Base-by-base conservation (phyloP, 2,113 vertebrate species). In the Microtus ochrogaster region DNA sequence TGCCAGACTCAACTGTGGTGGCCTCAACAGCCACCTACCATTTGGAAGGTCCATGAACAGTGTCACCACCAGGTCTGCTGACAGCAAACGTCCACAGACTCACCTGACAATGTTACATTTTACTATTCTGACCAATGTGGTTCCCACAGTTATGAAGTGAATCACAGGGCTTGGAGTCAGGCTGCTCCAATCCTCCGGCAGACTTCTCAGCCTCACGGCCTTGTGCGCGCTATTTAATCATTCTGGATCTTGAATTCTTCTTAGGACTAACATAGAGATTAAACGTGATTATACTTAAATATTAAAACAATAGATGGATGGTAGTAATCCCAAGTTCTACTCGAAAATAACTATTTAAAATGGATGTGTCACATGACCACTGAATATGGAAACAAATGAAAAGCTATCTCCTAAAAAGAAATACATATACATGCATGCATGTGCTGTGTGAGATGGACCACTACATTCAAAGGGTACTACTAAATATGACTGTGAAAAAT, bases 401-500 rank as follows among this genome's bases (percentile, higher is more conserved):
- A n/a, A 68, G 4, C 33, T 10, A n/a, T 2, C 68, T 79, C 36
- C 74, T 90, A 30, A 90, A 78, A 78, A 39, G 33, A 90, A 28
- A 61, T 21, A 58, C 17, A 63, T 6, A 92, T 19, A 49, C 9
- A 24, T 11, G 52, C 24, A 30, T 24, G 1, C 9, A 10, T 9
- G 30, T 33, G n/a, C 52, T n/a, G 9, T 63, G 30, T 81, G 92
- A 96, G 93, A 82, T 39, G 83, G 73, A 91, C 49, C 36, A 94
- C 68, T 95, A 92, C 87, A 97, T 96, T 96, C 97, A 97, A 97
- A 96, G 97, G 93, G 41, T 92, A 97, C 5, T 92, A 97, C 5
- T 97, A 94, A 97, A 97, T 72, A 94, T 97, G 96, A 98, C 96
- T 95, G 92, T 97, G 72, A 96, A 98, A 97, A 98, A 98, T 98